Evolutionary conservation across 2,113 vertebrate genomes (phyloP).

Genomic region (Phrynocephalus versicolor): DNA sequence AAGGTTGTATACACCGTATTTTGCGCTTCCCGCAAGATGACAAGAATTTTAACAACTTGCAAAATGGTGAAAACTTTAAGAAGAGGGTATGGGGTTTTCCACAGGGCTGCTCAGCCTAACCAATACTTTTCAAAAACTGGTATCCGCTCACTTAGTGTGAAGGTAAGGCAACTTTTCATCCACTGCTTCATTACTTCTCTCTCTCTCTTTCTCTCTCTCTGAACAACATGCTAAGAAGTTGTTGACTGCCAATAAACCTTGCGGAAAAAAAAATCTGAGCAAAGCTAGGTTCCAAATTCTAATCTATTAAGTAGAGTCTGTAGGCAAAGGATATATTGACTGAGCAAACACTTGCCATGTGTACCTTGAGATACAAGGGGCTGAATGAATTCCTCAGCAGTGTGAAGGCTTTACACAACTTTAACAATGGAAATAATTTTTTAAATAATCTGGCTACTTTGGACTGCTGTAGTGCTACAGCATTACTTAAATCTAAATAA

Average conservation of each 20-base stretch:
- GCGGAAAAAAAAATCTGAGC: constrained; percentile 17
- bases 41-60: constrained; percentile 83
- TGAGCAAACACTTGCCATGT: constrained; percentile 50
- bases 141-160: constrained; percentile 75
- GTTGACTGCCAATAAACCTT: constrained; percentile 26
- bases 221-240: constrained; percentile 31
- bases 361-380: constrained; percentile 41
- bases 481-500: not conserved
- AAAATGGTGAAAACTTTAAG: constrained; percentile 79
- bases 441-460: not conserved
- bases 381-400: constrained; percentile 32
- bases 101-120: constrained; percentile 50
- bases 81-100: constrained; percentile 70
- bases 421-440: constrained; percentile 40
- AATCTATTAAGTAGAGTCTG: constrained; percentile 11
- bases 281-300: constrained; percentile 34
- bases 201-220: not conserved
- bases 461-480: not conserved
- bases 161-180: constrained; percentile 79
- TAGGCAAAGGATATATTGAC: constrained; percentile 37
- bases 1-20: constrained; percentile 3
- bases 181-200: not conserved
- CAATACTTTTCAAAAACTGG: constrained; percentile 72
- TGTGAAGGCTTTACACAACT: constrained; percentile 40
- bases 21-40: constrained; percentile 75